Evolutionary conservation across 1,140 invertebrate species (phyloP).

Genomic region (Cotesia chilonis): DNA sequence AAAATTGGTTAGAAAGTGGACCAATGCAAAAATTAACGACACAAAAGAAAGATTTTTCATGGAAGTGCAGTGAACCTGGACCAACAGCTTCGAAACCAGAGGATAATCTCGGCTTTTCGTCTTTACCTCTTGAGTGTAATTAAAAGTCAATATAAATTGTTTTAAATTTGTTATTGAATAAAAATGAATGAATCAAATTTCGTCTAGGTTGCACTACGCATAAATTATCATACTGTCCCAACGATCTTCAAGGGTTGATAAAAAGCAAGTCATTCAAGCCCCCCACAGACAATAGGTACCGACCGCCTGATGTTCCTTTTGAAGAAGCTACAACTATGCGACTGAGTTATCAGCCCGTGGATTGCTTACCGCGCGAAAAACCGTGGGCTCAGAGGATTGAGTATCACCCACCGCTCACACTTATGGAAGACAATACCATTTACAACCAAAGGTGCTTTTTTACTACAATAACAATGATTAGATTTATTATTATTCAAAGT

Average conservation of each 20-base stretch:
- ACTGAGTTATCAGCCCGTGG: conserved; percentile 58
- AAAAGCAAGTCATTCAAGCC: conserved; percentile 53
- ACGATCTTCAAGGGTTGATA: conserved; percentile 41
- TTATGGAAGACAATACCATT: conserved; percentile 57
- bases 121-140: conserved; percentile 52
- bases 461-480: background rate
- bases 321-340: conserved; percentile 62
- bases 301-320: conserved; percentile 63
- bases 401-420: conserved; percentile 46
- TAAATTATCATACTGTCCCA: conserved; percentile 55
- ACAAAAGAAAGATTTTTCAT: conserved; percentile 73
- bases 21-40: conserved; percentile 77
- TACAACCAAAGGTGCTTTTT: conserved; percentile 54
- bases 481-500: background rate
- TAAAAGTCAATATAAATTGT: conserved; percentile 24
- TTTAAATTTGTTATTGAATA: background rate
- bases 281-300: conserved; percentile 52
- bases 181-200: conserved; percentile 12
- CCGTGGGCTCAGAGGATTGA: conserved; percentile 41
- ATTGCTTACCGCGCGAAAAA: conserved; percentile 43
- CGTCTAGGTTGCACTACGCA: conserved; percentile 57
- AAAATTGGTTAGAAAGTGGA: conserved; percentile 65
- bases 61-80: conserved; percentile 46
- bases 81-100: conserved; percentile 36
- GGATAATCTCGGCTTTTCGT: conserved; percentile 46